phyloP scores from a whole-genome alignment of 2,888 invertebrate species.

The Blera fallax region DNA sequence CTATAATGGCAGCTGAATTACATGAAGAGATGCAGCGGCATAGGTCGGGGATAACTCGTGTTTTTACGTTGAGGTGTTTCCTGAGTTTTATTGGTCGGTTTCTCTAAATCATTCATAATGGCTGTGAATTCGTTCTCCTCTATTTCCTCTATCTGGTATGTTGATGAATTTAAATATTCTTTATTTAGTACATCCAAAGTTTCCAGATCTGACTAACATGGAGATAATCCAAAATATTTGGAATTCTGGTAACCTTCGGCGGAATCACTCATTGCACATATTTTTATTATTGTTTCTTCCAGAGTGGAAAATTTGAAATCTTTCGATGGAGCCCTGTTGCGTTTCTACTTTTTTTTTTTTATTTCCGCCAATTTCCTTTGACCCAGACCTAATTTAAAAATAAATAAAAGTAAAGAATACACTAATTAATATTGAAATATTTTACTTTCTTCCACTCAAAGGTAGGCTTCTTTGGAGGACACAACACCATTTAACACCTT shows the following conservation, averaged over 20 bases:
- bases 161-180: not conserved
- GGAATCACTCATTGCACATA: not conserved
- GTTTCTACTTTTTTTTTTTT: too few relatives aligned
- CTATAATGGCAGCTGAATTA: too few relatives aligned
- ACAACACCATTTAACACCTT: not conserved
- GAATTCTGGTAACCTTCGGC: not conserved
- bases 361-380: not conserved
- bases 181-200: not conserved
- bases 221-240: too few relatives aligned
- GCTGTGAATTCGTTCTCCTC: not conserved
- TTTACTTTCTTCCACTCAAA: not conserved
- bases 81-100: not conserved
- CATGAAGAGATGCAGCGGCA: too few relatives aligned
- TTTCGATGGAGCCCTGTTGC: not conserved
- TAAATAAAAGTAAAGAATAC: not conserved
- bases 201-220: not conserved
- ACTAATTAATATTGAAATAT: not conserved
- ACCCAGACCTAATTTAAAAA: not conserved
- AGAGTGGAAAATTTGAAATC: not conserved
- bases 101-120: not conserved
- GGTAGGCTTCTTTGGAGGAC: not conserved
- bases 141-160: too few relatives aligned
- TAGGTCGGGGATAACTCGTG: too few relatives aligned
- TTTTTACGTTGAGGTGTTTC: not conserved
- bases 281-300: not conserved